Evolutionary conservation across 2,113 vertebrate species (phyloP), one percentile per base, ranked within the genome.

Genomic region (Clinocottus analis): DNA sequence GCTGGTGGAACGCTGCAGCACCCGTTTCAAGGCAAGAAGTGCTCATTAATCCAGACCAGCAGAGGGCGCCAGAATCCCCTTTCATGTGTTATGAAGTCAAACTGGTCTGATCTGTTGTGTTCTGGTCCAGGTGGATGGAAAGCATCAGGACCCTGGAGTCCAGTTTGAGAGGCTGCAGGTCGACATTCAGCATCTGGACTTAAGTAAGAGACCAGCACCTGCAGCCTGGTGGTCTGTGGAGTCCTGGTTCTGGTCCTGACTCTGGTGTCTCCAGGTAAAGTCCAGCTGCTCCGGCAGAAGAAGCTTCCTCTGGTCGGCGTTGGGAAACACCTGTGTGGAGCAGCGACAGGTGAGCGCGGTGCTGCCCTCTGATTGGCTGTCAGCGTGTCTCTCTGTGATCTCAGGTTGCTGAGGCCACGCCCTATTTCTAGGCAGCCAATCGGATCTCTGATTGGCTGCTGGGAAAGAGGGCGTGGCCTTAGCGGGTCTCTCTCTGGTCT

Each of bases 291-390:
- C 53, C 82, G 53, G 66, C 89, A 95, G 85, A 94, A 95, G 76
- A 93, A 86, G 11, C 87, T 97, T 6, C 96, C 97, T 1, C 79
- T 99, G 41, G 95, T 99, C 17, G 98, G 96, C 76, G 96, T 99
- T 13, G 98, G 98, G 16, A 99, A 99, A 77, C 98, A 99, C 85
- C 84, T 99, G 69, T 99, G 98, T 91, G 97, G 98, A 79, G 95
- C 95, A n/a, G 98, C 97, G 0, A 99, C 98, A 94, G 98, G 98
- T 99, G 92, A 90, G 84, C 51, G 7, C 6, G 12, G 31, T 3
- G 10, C 31, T 77, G 1, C 6, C 1, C 61, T 71, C 64, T 37
- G 72, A 73, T 47, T 55, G 60, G 74, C 9, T 33, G 0, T 58
- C 27, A 17, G 55, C 55, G 1, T 6, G 9, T 29, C 55, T 37